Percentiles rank a stretch among this genome's conserved stretches.
Conservation (phyloP, 2,797 vertebrate species). For the Cottoperca gobio region DNA sequence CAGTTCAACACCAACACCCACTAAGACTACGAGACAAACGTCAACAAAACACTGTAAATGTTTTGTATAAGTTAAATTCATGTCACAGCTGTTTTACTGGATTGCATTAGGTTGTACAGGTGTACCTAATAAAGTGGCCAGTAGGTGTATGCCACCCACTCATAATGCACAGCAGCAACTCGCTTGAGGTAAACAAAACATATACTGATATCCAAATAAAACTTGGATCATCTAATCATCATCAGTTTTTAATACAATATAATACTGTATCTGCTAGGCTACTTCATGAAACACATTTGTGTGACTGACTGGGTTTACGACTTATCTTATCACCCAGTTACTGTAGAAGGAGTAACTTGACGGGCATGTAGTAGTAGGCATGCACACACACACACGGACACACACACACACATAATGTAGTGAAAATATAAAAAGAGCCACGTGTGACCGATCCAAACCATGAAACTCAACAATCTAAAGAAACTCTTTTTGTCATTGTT, state of each 20-base stretch:
- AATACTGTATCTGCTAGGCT: neutral
- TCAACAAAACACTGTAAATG: neutral
- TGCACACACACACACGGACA: neutral
- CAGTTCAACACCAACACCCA: neutral
- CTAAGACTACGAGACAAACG: neutral
- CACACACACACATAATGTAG: neutral
- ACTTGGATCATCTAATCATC: too few relatives aligned
- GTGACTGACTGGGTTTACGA: neutral
- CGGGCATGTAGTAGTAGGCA: neutral
- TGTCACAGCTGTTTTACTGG: neutral
- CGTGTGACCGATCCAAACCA: slow-evolving; percentile 15
- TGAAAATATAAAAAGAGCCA: slow-evolving; percentile 24
- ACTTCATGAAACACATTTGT: neutral
- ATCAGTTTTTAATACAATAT: too few relatives aligned
- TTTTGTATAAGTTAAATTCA: neutral
- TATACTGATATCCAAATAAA: neutral
- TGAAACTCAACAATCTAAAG: slow-evolving; percentile 16
- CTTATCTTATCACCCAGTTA: neutral
- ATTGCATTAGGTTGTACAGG: neutral
- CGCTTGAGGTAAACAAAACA: too few relatives aligned
- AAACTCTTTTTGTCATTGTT: slow-evolving; percentile 29
- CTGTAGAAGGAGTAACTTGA: neutral
- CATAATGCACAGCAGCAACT: too few relatives aligned
- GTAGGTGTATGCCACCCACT: too few relatives aligned
- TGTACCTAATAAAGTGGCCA: too few relatives aligned